Evolutionary conservation across 2,113 vertebrate genomes (phyloP).

Genomic region (Spermophilus dauricus): DNA sequence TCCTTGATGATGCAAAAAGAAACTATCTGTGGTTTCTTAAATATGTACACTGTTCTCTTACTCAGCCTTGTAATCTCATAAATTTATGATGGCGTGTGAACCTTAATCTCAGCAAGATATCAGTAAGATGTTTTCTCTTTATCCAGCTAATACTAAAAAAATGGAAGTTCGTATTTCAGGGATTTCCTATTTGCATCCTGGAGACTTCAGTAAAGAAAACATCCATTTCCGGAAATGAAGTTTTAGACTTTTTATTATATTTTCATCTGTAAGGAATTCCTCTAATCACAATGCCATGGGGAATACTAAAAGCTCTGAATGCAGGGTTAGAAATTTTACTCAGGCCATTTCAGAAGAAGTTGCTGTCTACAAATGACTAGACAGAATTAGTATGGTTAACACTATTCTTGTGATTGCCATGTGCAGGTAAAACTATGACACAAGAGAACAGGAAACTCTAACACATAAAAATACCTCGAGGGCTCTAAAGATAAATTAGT

Average conservation of each 20-base stretch:
- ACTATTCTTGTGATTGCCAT: neutral
- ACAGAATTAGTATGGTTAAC: neutral
- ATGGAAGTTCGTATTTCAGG: constrained; percentile 33
- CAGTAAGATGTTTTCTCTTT: constrained; percentile 38
- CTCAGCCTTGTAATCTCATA: neutral
- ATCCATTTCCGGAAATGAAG: constrained; percentile 51
- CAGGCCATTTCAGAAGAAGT: constrained; percentile 28
- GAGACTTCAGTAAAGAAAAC: constrained; percentile 63
- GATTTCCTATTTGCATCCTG: constrained; percentile 73
- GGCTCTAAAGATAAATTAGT: neutral
- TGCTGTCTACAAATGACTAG: constrained; percentile 6
- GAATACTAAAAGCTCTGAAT: constrained; percentile 44
- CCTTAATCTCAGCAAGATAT: constrained; percentile 2
- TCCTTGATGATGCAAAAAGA: neutral
- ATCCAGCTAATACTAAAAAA: constrained; percentile 60
- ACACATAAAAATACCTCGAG: constrained; percentile 10
- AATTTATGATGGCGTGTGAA: neutral
- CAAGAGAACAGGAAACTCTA: neutral
- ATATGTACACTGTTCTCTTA: neutral
- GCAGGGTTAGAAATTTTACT: constrained; percentile 22
- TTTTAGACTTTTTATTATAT: constrained; percentile 63
- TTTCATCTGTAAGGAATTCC: constrained; percentile 73
- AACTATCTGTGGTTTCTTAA: neutral
- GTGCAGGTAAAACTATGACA: neutral
- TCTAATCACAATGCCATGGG: neutral